phyloP scores from a whole-genome alignment of 2,888 invertebrate genomes.

The Leptinotarsa rubiginosa region DNA sequence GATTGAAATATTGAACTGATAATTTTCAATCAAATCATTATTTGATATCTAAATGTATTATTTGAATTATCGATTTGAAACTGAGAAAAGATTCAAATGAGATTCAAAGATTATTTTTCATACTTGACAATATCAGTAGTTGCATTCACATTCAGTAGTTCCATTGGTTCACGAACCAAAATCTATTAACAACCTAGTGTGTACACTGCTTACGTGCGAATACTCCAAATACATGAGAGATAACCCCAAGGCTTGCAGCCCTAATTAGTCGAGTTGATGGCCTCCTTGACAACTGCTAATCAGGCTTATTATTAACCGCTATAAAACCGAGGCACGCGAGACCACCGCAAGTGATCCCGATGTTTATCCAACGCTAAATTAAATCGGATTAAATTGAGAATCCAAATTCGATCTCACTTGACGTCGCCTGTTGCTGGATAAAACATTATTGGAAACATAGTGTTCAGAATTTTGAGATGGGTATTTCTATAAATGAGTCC shows the following conservation, averaged over 20 bases:
- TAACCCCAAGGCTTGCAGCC: neutral
- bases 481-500: too few relatives aligned
- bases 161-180: too few relatives aligned
- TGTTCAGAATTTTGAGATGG: too few relatives aligned
- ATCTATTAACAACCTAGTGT: neutral
- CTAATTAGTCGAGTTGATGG: constrained; percentile 19
- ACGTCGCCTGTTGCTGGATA: neutral
- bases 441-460: too few relatives aligned
- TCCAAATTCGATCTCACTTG: neutral
- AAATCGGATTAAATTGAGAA: constrained; percentile 13
- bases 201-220: neutral
- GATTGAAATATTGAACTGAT: too few relatives aligned
- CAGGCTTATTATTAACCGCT: constrained; percentile 20
- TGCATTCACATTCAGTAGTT: too few relatives aligned
- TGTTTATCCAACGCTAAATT: constrained; percentile 16
- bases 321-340: constrained; percentile 15
- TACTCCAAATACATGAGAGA: neutral
- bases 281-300: constrained; percentile 22
- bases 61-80: too few relatives aligned
- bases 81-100: too few relatives aligned
- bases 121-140: too few relatives aligned
- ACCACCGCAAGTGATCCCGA: constrained; percentile 7
- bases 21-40: too few relatives aligned
- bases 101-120: too few relatives aligned
- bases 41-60: too few relatives aligned